phyloP scores from a whole-genome alignment of 30 jellyfish, hydroid and myxozoan genomes.

The Sanderia malayensis region DNA sequence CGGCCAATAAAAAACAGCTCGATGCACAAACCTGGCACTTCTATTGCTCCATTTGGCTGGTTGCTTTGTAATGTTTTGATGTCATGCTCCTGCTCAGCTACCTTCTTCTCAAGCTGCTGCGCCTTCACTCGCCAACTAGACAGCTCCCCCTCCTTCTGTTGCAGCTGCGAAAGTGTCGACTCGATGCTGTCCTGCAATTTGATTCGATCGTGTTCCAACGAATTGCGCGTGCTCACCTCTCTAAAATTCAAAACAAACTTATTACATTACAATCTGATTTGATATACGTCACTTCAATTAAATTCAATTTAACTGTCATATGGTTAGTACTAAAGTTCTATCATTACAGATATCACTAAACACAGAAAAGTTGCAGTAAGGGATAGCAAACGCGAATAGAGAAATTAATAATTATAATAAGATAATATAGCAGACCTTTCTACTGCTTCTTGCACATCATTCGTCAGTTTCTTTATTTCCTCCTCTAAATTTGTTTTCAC shows the following conservation, averaged over 20 bases:
- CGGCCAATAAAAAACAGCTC: too few species aligned
- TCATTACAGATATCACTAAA: too few species aligned
- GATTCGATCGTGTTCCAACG: conserved; percentile 57
- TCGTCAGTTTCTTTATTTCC: not conserved
- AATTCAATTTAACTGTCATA: too few species aligned
- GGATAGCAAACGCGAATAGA: too few species aligned
- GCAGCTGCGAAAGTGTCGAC: conserved; percentile 53
- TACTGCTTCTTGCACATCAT: conserved; percentile 12
- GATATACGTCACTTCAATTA: too few species aligned
- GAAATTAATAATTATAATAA: too few species aligned
- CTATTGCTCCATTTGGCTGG: conserved; percentile 29
- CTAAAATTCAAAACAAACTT: conserved; percentile 9
- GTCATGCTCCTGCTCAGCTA: conserved; percentile 40
- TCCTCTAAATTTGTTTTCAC: conserved; percentile 14
- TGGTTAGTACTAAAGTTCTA: too few species aligned
- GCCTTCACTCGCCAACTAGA: conserved; percentile 58
- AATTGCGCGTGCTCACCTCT: conserved; percentile 43
- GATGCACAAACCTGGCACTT: conserved; percentile 22
- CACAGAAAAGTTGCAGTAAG: too few species aligned
- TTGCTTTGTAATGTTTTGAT: conserved; percentile 25
- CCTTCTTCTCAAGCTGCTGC: conserved; percentile 43
- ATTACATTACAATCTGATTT: too few species aligned
- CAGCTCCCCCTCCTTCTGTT: conserved; percentile 68
- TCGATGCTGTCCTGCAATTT: conserved; percentile 51
- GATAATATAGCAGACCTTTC: too few species aligned